These are phyloP conservation scores for Andrena chrysosceles DNA, from an alignment of 2,888 invertebrate species.

Conservation along the genomic window DNA sequence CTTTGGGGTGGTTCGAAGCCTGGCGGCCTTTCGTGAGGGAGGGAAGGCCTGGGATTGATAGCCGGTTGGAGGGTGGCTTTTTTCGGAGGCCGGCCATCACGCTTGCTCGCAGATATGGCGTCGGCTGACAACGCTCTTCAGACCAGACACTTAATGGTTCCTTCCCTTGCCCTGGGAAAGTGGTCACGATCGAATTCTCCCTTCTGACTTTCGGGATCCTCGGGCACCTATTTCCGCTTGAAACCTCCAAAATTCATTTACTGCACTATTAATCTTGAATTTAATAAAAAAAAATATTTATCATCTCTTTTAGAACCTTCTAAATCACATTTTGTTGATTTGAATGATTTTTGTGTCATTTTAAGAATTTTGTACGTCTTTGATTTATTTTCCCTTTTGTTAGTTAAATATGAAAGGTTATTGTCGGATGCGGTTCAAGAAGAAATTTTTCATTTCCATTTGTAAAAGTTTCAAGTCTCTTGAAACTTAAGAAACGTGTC, in stretches of 20 bases:
- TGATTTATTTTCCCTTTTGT: no score
- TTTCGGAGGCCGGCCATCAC: slow-evolving; percentile 82
- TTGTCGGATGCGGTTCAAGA: no score
- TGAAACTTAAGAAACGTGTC: no score
- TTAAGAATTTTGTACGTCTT: no score
- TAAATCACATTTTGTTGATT: no score
- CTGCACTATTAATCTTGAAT: neutral
- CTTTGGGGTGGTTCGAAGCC: slow-evolving; percentile 66
- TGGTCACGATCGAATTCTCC: slow-evolving; percentile 13
- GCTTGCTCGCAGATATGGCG: slow-evolving; percentile 81
- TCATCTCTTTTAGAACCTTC: no score
- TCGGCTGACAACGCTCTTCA: slow-evolving; percentile 66
- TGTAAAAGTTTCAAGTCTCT: no score
- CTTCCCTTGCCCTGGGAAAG: neutral
- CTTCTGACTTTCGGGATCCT: neutral
- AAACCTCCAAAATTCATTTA: neutral
- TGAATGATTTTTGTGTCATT: no score
- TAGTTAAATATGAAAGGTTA: no score
- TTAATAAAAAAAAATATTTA: no score
- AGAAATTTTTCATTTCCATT: no score
- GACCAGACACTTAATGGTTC: slow-evolving; percentile 23
- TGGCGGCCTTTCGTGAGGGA: slow-evolving; percentile 71
- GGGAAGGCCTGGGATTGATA: slow-evolving; percentile 75
- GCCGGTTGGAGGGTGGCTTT: slow-evolving; percentile 81
- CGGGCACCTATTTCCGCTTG: neutral